phyloP scores from a whole-genome alignment of 92 coral and sea anemone genomes.

The Pocillopora meandrina region DNA sequence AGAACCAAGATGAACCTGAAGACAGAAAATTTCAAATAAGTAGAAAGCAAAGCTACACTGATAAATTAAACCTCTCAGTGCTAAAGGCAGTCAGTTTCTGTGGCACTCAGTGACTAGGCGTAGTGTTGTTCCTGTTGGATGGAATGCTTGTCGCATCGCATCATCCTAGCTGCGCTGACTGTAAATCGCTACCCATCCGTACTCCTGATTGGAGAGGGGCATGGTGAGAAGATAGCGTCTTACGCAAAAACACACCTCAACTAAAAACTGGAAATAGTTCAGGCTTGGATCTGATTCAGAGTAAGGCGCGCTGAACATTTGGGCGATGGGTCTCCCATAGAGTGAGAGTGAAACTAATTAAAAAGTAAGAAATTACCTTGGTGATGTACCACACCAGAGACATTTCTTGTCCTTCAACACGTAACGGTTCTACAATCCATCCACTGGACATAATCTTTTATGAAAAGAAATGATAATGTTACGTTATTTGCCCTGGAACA shows the following conservation, averaged over 20 bases:
- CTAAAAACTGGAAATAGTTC: background rate
- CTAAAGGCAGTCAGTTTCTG: too few relatives aligned
- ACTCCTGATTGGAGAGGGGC: too few relatives aligned
- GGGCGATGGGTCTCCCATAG: background rate
- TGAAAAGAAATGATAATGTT: background rate
- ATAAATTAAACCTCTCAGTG: background rate
- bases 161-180: too few relatives aligned
- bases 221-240: too few relatives aligned
- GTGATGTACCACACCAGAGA: constrained; percentile 96
- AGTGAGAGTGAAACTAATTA: background rate
- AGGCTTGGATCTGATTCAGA: background rate
- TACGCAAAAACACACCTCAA: too few relatives aligned
- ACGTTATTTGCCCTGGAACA: background rate
- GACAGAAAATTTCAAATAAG: background rate
- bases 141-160: too few relatives aligned
- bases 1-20: constrained; percentile 91
- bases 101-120: too few relatives aligned
- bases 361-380: constrained; percentile 57
- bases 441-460: constrained; percentile 91
- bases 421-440: constrained; percentile 93
- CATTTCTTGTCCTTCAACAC: constrained; percentile 63
- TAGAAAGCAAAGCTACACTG: background rate
- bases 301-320: too few relatives aligned
- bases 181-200: too few relatives aligned
- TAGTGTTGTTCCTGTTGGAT: too few relatives aligned